Percentiles rank a stretch among this genome's conserved stretches.
Evolutionary conservation across 2,113 vertebrate species (phyloP).

Genomic region (Terrapene triunguis): DNA sequence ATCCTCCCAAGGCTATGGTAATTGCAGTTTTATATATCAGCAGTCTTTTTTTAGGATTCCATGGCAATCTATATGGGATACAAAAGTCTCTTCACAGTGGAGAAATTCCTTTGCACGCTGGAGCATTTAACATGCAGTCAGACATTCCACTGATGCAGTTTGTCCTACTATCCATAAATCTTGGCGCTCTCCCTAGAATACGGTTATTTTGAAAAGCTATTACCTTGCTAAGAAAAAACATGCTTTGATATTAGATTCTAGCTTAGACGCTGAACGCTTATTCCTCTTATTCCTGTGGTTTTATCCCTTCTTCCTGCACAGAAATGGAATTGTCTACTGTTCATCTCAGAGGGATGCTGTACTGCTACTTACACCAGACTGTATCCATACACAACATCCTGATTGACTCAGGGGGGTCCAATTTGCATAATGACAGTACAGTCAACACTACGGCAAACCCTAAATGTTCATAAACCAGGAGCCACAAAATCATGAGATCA

Average conservation of each 20-base stretch:
- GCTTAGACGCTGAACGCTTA: neutral
- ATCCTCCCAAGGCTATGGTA: neutral
- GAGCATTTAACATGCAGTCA: neutral
- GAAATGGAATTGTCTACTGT: neutral
- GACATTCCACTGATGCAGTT: neutral
- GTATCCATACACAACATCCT: neutral
- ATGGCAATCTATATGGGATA: neutral
- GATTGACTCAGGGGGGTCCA: neutral
- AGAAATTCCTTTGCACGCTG: neutral
- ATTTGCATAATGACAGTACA: neutral
- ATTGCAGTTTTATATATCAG: constrained; percentile 42
- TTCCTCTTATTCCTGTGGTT: neutral
- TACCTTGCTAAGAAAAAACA: constrained; percentile 17
- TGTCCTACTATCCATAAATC: neutral
- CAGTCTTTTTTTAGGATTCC: constrained; percentile 38
- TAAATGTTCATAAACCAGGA: neutral
- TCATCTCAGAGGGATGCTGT: no score
- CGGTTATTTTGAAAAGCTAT: constrained; percentile 12
- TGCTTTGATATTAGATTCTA: constrained; percentile 24
- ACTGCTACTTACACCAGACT: no score
- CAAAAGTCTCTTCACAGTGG: constrained; percentile 57
- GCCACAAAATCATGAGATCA: neutral
- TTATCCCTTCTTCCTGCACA: neutral
- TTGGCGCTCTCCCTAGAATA: neutral
- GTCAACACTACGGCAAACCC: neutral